A percentile compares a stretch with the other conserved stretches of the same genome.
phyloP scores from a whole-genome alignment of 2,113 vertebrate species.

The Agelaius tricolor region DNA sequence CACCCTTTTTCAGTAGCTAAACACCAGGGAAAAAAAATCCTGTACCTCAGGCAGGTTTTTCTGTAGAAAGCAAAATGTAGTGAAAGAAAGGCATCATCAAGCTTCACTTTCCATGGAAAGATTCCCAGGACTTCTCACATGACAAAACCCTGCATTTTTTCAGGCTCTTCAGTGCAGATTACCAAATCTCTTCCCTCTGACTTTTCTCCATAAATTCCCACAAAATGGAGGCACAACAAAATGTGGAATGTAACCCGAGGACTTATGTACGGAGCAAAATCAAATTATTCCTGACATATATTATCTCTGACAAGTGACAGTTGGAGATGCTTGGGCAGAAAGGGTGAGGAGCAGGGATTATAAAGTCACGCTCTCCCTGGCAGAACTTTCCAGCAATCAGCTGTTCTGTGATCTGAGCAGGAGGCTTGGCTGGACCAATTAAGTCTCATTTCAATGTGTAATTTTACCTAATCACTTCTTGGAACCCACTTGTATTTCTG shows the following conservation, averaged over 20 bases:
- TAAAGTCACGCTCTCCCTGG: neutral
- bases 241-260: neutral
- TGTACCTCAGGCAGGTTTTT: neutral
- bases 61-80: neutral
- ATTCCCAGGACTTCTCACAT: neutral
- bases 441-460: constrained; percentile 1
- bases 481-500: neutral
- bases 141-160: neutral
- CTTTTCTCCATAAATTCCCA: neutral
- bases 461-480: constrained; percentile 40
- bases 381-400: constrained; percentile 42
- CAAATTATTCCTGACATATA: constrained; percentile 38
- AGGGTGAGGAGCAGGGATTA: constrained; percentile 22
- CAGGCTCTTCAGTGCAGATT: neutral
- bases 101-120: neutral
- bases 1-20: neutral
- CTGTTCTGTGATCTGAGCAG: constrained; percentile 29
- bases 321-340: constrained; percentile 1
- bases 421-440: constrained; percentile 24
- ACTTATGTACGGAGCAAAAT: neutral
- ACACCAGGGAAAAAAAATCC: neutral
- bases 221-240: neutral
- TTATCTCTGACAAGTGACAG: constrained; percentile 36
- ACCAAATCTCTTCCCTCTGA: neutral
- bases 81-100: neutral